Conservation (phyloP, 2,888 invertebrate genomes). For the Epirrhoe alternata region DNA sequence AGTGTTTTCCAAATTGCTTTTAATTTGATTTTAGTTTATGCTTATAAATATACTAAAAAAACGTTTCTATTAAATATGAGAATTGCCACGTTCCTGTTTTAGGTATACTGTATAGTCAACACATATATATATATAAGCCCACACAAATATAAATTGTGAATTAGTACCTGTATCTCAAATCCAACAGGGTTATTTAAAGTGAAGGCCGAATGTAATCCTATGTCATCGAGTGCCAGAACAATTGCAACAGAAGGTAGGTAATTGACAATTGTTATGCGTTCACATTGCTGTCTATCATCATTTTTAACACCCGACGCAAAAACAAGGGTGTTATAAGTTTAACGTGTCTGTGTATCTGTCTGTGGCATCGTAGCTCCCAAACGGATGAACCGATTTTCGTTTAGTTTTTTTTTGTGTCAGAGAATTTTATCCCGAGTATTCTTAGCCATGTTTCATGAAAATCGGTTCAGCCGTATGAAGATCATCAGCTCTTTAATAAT, state of each 20-base stretch:
- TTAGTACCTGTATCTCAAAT: not conserved
- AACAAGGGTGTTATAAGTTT: too few species aligned
- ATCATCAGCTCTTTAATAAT: too few species aligned
- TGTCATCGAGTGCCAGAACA: not conserved
- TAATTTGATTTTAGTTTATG: too few species aligned
- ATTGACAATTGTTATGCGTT: not conserved
- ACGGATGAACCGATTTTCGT: too few species aligned
- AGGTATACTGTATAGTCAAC: constrained; percentile 20
- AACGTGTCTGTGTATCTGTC: too few species aligned
- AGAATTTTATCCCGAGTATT: too few species aligned
- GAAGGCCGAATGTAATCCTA: not conserved
- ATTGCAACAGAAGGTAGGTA: not conserved
- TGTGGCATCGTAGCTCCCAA: too few species aligned
- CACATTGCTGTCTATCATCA: not conserved
- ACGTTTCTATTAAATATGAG: constrained; percentile 34
- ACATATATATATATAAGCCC: constrained; percentile 10
- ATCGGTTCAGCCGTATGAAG: too few species aligned
- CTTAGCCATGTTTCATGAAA: too few species aligned
- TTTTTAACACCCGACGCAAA: not conserved
- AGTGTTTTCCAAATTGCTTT: too few species aligned
- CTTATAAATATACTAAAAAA: too few species aligned
- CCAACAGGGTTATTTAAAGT: not conserved
- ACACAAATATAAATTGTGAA: constrained; percentile 12
- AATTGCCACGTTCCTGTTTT: constrained; percentile 27
- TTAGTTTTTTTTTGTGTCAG: too few species aligned